Conservation (phyloP, 2,113 vertebrate genomes). For the Gallinago undulata region DNA sequence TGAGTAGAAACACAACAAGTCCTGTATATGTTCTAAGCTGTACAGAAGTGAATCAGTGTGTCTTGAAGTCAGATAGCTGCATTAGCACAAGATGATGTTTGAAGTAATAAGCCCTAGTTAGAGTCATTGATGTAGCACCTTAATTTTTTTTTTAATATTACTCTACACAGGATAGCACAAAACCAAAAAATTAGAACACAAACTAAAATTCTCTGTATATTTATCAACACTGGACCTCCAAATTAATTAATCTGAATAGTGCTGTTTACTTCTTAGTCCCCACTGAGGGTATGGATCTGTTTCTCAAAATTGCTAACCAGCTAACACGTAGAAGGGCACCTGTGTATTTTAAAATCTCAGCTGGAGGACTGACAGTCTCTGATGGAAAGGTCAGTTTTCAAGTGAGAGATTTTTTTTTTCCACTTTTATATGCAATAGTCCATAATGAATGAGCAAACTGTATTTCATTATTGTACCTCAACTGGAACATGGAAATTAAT, state of each 20-base stretch:
- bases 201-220: not conserved
- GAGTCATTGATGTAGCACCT: not conserved
- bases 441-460: conserved; percentile 35
- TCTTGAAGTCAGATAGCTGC: not conserved
- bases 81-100: not conserved
- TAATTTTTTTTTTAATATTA: not conserved
- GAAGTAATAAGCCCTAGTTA: not conserved
- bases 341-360: not conserved
- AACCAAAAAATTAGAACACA: not conserved
- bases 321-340: not conserved
- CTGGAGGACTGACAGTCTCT: not conserved
- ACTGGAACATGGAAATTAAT: conserved; percentile 57
- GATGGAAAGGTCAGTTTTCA: conserved; percentile 35
- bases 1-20: not conserved
- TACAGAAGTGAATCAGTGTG: not conserved
- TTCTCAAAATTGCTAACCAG: not conserved
- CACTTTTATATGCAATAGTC: not conserved
- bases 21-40: not conserved
- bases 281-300: not conserved
- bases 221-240: not conserved
- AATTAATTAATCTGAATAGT: not conserved
- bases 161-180: not conserved
- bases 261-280: not conserved
- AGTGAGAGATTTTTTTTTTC: not conserved
- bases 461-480: conserved; percentile 30